Conservation (phyloP, 2,888 invertebrate genomes). For the Habrosyne pyritoides region DNA sequence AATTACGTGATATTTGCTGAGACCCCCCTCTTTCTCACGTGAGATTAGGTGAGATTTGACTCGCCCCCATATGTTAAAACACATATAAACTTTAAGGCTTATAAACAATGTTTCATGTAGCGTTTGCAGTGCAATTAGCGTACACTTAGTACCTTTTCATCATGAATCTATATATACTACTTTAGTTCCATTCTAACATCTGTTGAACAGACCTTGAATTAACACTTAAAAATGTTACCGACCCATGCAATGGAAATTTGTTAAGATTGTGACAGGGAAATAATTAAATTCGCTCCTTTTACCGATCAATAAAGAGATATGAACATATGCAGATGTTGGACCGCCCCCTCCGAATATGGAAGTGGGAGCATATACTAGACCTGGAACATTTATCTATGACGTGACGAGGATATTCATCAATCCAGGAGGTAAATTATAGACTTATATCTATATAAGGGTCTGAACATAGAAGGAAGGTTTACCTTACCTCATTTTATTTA, state of each 20-base stretch:
- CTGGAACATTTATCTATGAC: not conserved
- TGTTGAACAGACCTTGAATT: not conserved
- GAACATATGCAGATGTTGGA: conserved; percentile 48
- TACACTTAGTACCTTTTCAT: no score
- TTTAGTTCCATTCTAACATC: no score
- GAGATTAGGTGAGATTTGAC: no score
- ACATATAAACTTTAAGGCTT: no score
- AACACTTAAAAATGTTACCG: conserved; percentile 25
- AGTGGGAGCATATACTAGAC: conserved; percentile 16
- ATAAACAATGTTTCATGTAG: no score
- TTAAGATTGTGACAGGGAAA: conserved; percentile 57
- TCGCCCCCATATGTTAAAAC: no score
- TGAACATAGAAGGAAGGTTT: not conserved
- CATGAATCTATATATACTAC: no score
- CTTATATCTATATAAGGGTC: not conserved
- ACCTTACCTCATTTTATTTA: no score
- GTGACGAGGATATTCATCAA: conserved; percentile 29
- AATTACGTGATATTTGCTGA: no score
- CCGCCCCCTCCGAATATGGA: conserved; percentile 41
- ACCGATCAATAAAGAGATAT: conserved; percentile 60
- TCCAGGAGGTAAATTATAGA: not conserved
- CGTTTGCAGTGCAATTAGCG: no score
- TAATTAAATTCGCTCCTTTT: conserved; percentile 43
- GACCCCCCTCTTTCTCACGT: no score
- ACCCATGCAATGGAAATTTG: conserved; percentile 52